Evolutionary conservation across 2,888 invertebrate species (phyloP), one percentile per base, ranked within the genome.

Genomic region (Leucoptera coffeella): DNA sequence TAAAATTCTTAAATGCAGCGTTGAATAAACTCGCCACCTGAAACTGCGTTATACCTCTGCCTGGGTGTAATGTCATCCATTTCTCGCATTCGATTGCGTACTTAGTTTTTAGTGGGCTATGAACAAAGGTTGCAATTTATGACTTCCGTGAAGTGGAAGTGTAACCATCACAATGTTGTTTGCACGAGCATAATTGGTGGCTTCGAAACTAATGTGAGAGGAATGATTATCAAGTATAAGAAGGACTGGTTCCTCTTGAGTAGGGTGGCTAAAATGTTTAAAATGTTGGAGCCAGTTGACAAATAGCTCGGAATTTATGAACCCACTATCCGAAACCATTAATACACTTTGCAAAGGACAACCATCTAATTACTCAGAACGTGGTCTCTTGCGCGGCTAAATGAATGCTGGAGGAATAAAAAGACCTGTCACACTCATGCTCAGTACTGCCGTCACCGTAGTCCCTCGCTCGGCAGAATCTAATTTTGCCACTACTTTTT

Each of bases 261-360:
- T 30, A 7, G 38, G 34, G 26, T 41, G 42, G 22, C 34, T 31
- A 26, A 30, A 25, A 14, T 31, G 12, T 8, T 22, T 26, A 38
- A 41, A 42, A 25, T 38, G 39, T 24, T 14, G 6, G 8, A 42
- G 29, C 35, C 38, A 39, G 19, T 36, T 35, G 28, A 34, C 15
- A 32, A 39, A 42, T 15, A 41, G 29, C 17, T 39, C 27, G 27
- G 41, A 43, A 28, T 38, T 36, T 10, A 35, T 41, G 43, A 41
- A 38, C 3, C 32, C 30, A 30, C 33, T 34, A 15, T 36, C 26
- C 9, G 41, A 40, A 26, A 37, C 41, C 23, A 28, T 30, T 28
- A 41, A 43, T 19, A 34, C 10, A 10, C 32, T 29, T 12, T 29
- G 29, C 15, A 20, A 15, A 12, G 32, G 32, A 10, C 33, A 32